These are phyloP conservation scores for Boloria selene DNA, from an alignment of 2,888 invertebrate species.

Conservation along the genomic window DNA sequence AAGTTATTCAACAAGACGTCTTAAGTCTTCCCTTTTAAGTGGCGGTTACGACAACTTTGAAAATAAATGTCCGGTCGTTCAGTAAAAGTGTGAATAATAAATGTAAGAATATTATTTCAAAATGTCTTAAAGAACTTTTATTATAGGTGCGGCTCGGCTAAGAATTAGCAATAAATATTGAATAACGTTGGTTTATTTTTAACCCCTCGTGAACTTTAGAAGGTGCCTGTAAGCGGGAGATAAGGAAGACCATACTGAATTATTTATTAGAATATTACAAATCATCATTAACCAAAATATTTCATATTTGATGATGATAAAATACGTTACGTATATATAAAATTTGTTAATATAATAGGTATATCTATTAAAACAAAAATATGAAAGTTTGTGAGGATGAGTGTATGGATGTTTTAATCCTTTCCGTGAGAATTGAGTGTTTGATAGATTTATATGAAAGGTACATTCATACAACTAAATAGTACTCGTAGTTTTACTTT, in stretches of 20 bases:
- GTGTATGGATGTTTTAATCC: too few relatives aligned
- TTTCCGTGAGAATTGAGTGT: too few relatives aligned
- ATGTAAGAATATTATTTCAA: constrained; percentile 67
- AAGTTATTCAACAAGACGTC: constrained; percentile 56
- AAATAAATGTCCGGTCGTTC: constrained; percentile 70
- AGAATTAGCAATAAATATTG: constrained; percentile 15
- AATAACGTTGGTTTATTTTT: constrained; percentile 18
- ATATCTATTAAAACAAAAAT: too few relatives aligned
- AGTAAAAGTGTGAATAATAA: constrained; percentile 65
- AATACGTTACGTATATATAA: neutral
- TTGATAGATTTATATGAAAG: too few relatives aligned
- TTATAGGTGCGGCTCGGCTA: constrained; percentile 3
- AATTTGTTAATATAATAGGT: too few relatives aligned
- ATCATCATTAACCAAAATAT: neutral
- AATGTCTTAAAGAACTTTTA: constrained; percentile 28
- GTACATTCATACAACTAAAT: too few relatives aligned
- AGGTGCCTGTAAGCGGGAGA: constrained; percentile 24
- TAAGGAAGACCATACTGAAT: constrained; percentile 14
- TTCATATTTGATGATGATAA: neutral
- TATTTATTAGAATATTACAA: constrained; percentile 5
- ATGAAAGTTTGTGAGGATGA: too few relatives aligned
- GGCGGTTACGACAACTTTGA: constrained; percentile 64
- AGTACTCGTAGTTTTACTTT: too few relatives aligned
- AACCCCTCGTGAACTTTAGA: constrained; percentile 26
- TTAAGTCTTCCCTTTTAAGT: constrained; percentile 57